Percentiles rank a stretch among this genome's conserved stretches.
These are phyloP conservation scores for Drosophila kurseongensis DNA, from an alignment of 1,140 invertebrate genomes.

Conservation along the genomic window DNA sequence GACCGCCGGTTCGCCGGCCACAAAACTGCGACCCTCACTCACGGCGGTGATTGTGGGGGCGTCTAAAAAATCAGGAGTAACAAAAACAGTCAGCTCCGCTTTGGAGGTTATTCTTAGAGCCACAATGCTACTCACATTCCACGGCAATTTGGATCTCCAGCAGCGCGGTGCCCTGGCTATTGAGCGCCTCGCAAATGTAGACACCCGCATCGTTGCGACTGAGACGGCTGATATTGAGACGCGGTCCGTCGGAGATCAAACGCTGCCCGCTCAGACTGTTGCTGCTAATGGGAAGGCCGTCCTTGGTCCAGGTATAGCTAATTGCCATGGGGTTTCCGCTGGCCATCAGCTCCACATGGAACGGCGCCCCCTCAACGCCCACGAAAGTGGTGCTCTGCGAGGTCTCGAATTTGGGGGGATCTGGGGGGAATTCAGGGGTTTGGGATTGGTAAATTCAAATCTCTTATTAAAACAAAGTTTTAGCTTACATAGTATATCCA, in stretches of 20 bases:
- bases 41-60: conserved; percentile 90
- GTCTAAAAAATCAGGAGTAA: conserved; percentile 33
- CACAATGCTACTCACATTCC: conserved; percentile 91
- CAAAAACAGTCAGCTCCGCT: background rate
- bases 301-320: conserved; percentile 94
- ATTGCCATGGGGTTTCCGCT: conserved; percentile 93
- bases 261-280: conserved; percentile 84
- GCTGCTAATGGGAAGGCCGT: conserved; percentile 88
- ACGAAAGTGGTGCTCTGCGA: conserved; percentile 87
- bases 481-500: conserved; percentile 95
- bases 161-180: conserved; percentile 92
- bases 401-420: conserved; percentile 90
- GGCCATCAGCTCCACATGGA: conserved; percentile 91
- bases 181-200: conserved; percentile 95
- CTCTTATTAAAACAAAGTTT: too few species aligned
- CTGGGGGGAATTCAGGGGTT: conserved; percentile 83
- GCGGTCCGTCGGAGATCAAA: conserved; percentile 91
- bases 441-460: background rate
- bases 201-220: conserved; percentile 93
- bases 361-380: conserved; percentile 93
- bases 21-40: conserved; percentile 90
- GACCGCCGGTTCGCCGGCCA: conserved; percentile 91
- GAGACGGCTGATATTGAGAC: conserved; percentile 93
- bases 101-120: background rate
- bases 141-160: conserved; percentile 93